phyloP scores from a whole-genome alignment of 2,113 vertebrate species.

The Ceyx melanurus region DNA sequence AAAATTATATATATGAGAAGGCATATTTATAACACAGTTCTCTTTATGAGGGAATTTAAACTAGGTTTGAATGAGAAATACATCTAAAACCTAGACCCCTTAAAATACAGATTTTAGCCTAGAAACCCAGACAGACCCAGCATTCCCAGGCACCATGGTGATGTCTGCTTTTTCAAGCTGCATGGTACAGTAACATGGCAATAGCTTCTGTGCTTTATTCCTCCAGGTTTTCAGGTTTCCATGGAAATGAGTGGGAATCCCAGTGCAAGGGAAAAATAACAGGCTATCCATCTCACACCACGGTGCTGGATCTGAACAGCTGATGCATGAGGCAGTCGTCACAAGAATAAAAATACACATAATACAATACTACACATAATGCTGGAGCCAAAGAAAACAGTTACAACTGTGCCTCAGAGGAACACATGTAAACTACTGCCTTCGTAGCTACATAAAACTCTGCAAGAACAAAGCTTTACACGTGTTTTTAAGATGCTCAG shows the following conservation, averaged over 20 bases:
- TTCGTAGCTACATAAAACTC: neutral
- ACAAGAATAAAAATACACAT: neutral
- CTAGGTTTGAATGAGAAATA: neutral
- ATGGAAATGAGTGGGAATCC: constrained; percentile 62
- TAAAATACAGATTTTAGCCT: neutral
- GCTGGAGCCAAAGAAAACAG: neutral
- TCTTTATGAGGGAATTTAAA: neutral
- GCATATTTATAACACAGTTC: neutral
- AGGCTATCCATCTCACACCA: constrained; percentile 54
- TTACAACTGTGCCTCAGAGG: neutral
- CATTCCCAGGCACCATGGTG: neutral
- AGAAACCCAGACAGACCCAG: neutral
- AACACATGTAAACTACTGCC: neutral
- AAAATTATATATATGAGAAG: neutral
- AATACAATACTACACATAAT: neutral
- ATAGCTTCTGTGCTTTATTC: constrained; percentile 18
- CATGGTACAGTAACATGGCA: neutral
- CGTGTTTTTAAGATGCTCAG: neutral
- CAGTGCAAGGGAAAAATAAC: constrained; percentile 36
- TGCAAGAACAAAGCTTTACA: neutral
- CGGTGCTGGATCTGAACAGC: constrained; percentile 24
- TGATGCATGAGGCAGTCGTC: neutral
- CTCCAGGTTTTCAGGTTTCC: constrained; percentile 42
- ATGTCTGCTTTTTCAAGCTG: neutral
- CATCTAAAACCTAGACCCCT: neutral